Evolutionary conservation across 1,140 invertebrate genomes (phyloP), one percentile per base, ranked within the genome.

Genomic region (Pogonomyrmex californicus): DNA sequence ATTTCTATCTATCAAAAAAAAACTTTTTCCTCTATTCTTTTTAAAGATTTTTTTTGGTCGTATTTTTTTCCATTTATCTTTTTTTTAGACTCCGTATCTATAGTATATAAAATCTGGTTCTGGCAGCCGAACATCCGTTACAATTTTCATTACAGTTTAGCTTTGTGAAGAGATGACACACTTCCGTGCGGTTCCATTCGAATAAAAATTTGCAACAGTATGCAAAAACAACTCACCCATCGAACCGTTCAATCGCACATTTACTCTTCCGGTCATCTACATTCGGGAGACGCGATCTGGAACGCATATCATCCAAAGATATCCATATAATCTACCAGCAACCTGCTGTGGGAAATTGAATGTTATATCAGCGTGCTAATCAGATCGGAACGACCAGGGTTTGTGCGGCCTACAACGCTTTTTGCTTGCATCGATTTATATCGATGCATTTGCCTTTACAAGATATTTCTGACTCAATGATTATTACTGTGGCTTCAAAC

Each of bases 261-360:
- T 63, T 66, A 41, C 47, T 77, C 73, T 77, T 77, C 56, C 56
- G 60, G 33, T 12, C 36, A n/a, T 66, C 44, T 66, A 33, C 60
- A 79, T 79, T 79, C 77, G 33, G 54, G 73, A 83, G 86, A 88
- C 70, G 71, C 77, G 87, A 88, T 88, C 79, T 88, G 79, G 79
- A 88, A 85, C 87, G 60, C 44, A 14, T 49, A 88, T 60, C 73
- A 23, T 7, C 30, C 56, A 49, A 71, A 86, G 23, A 44, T 85
- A 76, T 88, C 73, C 70, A 41, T 87, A 41, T 54, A 66, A 86
- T 78, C 62, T 44, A 81, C 77, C 71, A 41, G 63, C 23, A 54
- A 14, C n/a, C 60, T 41, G 51, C 63, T 60, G 58, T 86, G 41
- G 63, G 54, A 83, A 87, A 83, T 71, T 38, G 79, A 75, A 41